phyloP scores from a whole-genome alignment of 2,888 invertebrate genomes.

The Drosophila mercatorum region DNA sequence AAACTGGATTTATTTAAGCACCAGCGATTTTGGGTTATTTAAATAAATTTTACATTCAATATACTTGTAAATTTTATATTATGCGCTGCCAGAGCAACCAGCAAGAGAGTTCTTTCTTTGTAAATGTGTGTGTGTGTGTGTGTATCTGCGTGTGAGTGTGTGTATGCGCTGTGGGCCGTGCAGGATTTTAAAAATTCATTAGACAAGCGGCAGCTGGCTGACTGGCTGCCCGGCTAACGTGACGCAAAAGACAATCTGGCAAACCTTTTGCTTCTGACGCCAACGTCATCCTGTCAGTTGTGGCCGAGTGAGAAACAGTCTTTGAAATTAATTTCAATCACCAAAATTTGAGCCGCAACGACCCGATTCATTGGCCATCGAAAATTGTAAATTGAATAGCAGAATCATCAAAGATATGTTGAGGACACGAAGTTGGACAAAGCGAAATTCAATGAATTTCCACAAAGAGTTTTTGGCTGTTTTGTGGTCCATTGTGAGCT shows the following conservation, averaged over 20 bases:
- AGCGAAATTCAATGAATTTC: slow-evolving; percentile 37
- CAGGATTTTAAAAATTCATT: slow-evolving; percentile 77
- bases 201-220: slow-evolving; percentile 50
- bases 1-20: slow-evolving; percentile 53
- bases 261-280: slow-evolving; percentile 43
- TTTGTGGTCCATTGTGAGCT: slow-evolving; percentile 43
- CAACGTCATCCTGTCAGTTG: slow-evolving; percentile 47
- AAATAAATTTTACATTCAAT: slow-evolving; percentile 72
- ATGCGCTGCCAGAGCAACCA: slow-evolving; percentile 57
- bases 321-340: slow-evolving; percentile 81
- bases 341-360: slow-evolving; percentile 56
- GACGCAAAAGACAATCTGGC: slow-evolving; percentile 41
- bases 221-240: slow-evolving; percentile 23
- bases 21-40: slow-evolving; percentile 54
- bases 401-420: slow-evolving; percentile 27
- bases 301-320: slow-evolving; percentile 56
- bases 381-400: slow-evolving; percentile 64
- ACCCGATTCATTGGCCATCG: slow-evolving; percentile 46
- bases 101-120: slow-evolving; percentile 27
- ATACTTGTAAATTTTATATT: slow-evolving; percentile 68
- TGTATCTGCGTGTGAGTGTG: slow-evolving; percentile 3
- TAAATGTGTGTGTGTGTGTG: slow-evolving; percentile 9
- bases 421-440: slow-evolving; percentile 4
- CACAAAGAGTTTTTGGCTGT: slow-evolving; percentile 28
- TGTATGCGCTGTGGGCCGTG: slow-evolving; percentile 45